Evolutionary conservation across 2,888 invertebrate genomes (phyloP).

Genomic region (Xestoiulus laeticollis): DNA sequence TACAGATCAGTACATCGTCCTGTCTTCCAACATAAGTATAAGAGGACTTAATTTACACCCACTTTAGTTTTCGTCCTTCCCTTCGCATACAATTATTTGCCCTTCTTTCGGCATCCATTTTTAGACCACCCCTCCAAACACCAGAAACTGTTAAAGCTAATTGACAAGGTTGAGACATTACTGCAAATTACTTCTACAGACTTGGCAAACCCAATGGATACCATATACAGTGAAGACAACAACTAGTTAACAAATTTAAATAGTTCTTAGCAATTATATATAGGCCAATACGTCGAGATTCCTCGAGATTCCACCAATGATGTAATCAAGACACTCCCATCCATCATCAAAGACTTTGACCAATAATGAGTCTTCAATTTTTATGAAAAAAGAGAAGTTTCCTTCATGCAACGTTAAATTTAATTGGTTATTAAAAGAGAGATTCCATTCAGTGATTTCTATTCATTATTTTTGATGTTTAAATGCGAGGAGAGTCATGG

Average conservation of each 20-base stretch:
- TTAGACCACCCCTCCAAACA: background rate
- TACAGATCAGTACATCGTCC: too few relatives aligned
- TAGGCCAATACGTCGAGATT: background rate
- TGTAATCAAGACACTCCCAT: background rate
- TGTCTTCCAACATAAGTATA: too few relatives aligned
- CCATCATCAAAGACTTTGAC: too few relatives aligned
- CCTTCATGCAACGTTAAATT: too few relatives aligned
- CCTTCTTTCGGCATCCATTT: constrained; percentile 25
- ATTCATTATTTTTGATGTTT: too few relatives aligned
- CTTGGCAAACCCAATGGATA: background rate
- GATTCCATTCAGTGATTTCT: too few relatives aligned
- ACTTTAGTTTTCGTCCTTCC: background rate
- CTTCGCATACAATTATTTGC: background rate
- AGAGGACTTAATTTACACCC: background rate
- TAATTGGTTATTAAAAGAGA: too few relatives aligned
- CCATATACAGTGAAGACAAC: background rate
- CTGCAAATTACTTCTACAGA: constrained; percentile 38
- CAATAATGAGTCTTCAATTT: too few relatives aligned
- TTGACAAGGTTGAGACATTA: constrained; percentile 39
- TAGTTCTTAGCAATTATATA: background rate
- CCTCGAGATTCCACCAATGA: background rate
- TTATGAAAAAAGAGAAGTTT: too few relatives aligned
- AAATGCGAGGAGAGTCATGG: too few relatives aligned
- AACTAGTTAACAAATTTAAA: background rate
- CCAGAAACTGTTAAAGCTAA: constrained; percentile 33